These are phyloP conservation scores for Caenorhabditis briggsae DNA, from an alignment of 1,140 invertebrate genomes.

Conservation along the genomic window DNA sequence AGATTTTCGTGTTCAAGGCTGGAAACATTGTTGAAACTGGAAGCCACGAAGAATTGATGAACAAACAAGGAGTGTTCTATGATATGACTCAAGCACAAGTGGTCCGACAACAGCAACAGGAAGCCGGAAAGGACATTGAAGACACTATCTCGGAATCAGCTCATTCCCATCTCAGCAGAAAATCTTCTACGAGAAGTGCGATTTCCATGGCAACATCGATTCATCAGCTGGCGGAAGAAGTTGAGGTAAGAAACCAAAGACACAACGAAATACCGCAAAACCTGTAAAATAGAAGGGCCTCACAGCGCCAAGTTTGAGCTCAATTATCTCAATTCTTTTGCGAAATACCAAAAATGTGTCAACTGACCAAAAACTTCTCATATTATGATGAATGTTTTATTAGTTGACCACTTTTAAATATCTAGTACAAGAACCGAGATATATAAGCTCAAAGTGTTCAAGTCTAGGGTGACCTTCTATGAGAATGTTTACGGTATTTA, in stretches of 20 bases:
- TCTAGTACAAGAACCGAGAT: no score
- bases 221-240: conserved; percentile 29
- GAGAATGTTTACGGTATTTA: no score
- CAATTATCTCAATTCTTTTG: no score
- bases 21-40: conserved; percentile 78
- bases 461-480: no score
- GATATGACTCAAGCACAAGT: conserved; percentile 81
- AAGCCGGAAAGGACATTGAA: conserved; percentile 57
- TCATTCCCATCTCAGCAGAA: conserved; percentile 32
- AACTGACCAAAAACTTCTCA: no score
- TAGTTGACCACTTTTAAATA: no score
- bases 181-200: conserved; percentile 27
- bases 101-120: conserved; percentile 49
- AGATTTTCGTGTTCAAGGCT: conserved; percentile 79
- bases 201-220: conserved; percentile 16
- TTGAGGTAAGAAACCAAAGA: conserved; percentile 13
- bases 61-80: conserved; percentile 79
- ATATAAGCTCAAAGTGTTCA: no score
- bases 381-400: no score
- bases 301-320: no score
- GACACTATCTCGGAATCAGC: conserved; percentile 32
- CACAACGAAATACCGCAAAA: no score
- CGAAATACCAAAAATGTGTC: no score
- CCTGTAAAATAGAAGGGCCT: no score
- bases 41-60: conserved; percentile 80